phyloP scores from a whole-genome alignment of 2,888 invertebrate species.

The Mamestra brassicae region DNA sequence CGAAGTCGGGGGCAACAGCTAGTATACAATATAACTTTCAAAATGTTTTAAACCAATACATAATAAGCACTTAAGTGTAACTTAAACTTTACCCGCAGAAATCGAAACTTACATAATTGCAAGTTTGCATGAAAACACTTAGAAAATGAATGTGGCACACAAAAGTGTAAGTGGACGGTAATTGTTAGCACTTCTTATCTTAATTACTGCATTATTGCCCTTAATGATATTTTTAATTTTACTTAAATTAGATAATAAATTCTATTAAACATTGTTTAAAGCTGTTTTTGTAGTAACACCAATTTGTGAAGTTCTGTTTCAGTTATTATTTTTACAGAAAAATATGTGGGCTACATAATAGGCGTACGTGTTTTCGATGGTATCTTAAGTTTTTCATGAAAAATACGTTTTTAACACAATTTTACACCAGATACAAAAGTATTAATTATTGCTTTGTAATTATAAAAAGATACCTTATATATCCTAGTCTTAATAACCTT shows the following conservation, averaged over 20 bases:
- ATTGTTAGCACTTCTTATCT: conserved; percentile 42
- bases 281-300: neutral
- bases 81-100: neutral
- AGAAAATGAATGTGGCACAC: conserved; percentile 15
- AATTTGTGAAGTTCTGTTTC: conserved; percentile 12
- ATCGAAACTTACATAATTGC: conserved; percentile 12
- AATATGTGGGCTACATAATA: neutral
- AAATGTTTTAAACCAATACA: neutral
- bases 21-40: no score
- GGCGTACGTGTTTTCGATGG: neutral
- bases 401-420: conserved; percentile 28
- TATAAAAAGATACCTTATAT: neutral
- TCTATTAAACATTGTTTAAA: neutral
- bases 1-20: no score
- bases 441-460: neutral
- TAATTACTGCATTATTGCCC: conserved; percentile 5
- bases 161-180: conserved; percentile 4
- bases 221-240: conserved; percentile 21
- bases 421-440: neutral
- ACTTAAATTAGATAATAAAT: conserved; percentile 16
- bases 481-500: neutral
- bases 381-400: conserved; percentile 15
- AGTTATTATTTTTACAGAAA: conserved; percentile 1
- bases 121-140: conserved; percentile 15
- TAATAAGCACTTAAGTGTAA: neutral